Evolutionary conservation across 2,888 invertebrate species (phyloP).

Genomic region (Proisotoma minuta): DNA sequence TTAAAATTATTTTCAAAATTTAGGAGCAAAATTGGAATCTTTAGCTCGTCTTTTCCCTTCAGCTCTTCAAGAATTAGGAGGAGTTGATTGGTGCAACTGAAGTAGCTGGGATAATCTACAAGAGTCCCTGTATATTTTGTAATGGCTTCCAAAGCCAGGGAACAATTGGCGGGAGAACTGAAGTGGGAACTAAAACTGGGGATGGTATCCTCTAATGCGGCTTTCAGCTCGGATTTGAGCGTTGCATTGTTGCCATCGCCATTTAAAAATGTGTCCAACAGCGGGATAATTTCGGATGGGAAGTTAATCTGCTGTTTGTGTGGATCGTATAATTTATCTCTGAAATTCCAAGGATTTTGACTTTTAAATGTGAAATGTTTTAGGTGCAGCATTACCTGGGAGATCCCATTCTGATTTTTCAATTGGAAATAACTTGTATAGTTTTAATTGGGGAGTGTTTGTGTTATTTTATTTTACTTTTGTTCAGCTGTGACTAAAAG

Average conservation of each 20-base stretch:
- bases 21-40: not conserved
- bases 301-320: not conserved
- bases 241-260: not conserved
- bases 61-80: not conserved
- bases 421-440: no score
- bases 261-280: not conserved
- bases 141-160: not conserved
- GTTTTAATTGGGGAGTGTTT: no score
- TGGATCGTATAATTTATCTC: no score
- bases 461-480: no score
- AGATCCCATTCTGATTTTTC: no score
- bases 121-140: not conserved
- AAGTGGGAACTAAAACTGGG: not conserved
- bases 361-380: no score
- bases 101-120: not conserved
- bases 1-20: not conserved
- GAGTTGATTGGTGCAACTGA: not conserved
- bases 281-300: not conserved
- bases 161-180: not conserved
- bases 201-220: not conserved
- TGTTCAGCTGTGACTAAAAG: no score
- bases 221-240: not conserved
- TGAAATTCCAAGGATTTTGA: no score
- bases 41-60: not conserved
- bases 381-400: no score